phyloP scores from a whole-genome alignment of 64 coral and sea anemone species.

The Hydrozoanthus tunicans region DNA sequence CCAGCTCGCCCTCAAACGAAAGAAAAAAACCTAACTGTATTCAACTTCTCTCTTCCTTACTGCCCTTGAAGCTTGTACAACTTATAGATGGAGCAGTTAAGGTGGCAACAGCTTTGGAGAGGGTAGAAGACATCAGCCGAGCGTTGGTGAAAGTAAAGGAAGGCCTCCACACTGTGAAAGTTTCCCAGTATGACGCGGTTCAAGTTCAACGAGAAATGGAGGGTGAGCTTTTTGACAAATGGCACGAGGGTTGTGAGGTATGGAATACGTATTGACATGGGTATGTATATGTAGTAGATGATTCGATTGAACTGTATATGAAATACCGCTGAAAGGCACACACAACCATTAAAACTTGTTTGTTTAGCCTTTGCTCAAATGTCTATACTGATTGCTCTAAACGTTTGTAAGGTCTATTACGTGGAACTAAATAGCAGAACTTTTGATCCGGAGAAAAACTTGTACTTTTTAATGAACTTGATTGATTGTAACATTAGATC shows the following conservation, averaged over 20 bases:
- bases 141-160: conserved; percentile 53
- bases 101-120: not conserved
- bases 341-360: no score
- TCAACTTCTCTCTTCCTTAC: not conserved
- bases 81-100: not conserved
- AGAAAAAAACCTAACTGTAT: not conserved
- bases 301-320: no score
- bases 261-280: not conserved
- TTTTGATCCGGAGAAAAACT: no score
- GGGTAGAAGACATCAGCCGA: conserved; percentile 29
- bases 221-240: conserved; percentile 73
- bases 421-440: no score
- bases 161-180: conserved; percentile 64
- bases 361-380: no score
- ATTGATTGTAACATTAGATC: no score
- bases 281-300: not conserved
- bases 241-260: conserved; percentile 72
- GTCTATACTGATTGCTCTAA: no score
- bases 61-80: conserved; percentile 1
- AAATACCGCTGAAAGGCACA: not conserved
- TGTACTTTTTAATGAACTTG: no score
- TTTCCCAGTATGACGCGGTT: conserved; percentile 53
- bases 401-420: no score
- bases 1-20: not conserved
- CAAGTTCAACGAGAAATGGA: conserved; percentile 70